Base-by-base conservation (phyloP, 1,140 invertebrate genomes). In the Helicorthomorpha holstii region DNA sequence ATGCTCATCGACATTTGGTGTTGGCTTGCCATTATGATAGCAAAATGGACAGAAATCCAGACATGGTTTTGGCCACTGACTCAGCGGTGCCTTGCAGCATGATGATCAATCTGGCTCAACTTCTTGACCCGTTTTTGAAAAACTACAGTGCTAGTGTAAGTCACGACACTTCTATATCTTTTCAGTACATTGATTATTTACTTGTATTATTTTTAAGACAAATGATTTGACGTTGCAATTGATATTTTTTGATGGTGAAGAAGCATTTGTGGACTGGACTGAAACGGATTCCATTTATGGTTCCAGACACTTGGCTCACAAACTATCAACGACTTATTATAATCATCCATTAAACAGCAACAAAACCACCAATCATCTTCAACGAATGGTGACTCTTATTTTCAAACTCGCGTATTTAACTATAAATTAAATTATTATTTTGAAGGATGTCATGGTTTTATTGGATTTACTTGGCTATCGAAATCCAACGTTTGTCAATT, bases 161-260 rank as follows among this genome's bases (percentile, higher is more conserved):
- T 29, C 4, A 14, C 41, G 26, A 7, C n/a, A 4, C 26, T 24
- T 49, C 48, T 49, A 21, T 10, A 23, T 26, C 10, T 7, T 21
- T 48, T 7, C 10, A 48, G 7, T 48, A 23, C 3, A 27, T 52
- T 52, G 4, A 25, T 53, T 27, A 38, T 27, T 14, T 52, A 3
- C 27, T 25, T 42, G 12, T 51, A 4, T 53, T 29, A 22, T n/a
- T 3, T 54, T 50, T 48, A 43, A 67, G 66, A 55, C 54, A 12
- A 51, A 58, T 69, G 76, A 86, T 47, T 65, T 92, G 0, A 90
- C 88, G 51, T 70, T 98, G 2, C 91, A 93, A 76, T 77, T 97
- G 45, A 72, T 98, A 54, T 98, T 98, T 68, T 93, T 99, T 62
- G 95, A 99, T 64, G 95, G 95, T 0, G 95, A 99, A 71, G 95